Evolutionary conservation across 2,888 invertebrate species (phyloP).

Genomic region (Cryptosula pallasiana): DNA sequence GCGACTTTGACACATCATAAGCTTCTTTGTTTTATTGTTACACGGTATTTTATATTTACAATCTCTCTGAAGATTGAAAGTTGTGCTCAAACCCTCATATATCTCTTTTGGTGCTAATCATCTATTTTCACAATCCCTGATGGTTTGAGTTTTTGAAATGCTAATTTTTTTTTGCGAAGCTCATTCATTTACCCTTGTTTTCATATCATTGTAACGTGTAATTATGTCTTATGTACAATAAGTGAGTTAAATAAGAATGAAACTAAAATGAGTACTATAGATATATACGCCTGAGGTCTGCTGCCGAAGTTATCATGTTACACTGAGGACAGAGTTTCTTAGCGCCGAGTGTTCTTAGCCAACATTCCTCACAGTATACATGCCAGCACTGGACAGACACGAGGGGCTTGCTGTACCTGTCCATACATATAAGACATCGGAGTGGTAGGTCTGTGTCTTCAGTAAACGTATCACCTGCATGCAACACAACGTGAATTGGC

Average conservation of each 20-base stretch:
- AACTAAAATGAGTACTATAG: too few species aligned
- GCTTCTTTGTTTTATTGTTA: too few species aligned
- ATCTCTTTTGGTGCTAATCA: not conserved
- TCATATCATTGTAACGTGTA: too few species aligned
- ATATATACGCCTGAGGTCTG: constrained; percentile 80
- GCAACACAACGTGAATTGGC: too few species aligned
- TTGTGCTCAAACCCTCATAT: not conserved
- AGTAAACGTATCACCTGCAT: not conserved
- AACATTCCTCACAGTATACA: constrained; percentile 84
- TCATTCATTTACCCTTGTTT: too few species aligned
- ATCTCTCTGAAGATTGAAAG: not conserved
- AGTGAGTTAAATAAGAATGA: too few species aligned
- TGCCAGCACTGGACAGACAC: constrained; percentile 95
- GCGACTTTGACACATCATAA: constrained; percentile 16
- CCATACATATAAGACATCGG: constrained; percentile 43
- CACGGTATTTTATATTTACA: not conserved
- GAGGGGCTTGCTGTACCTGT: constrained; percentile 75
- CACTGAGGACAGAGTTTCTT: constrained; percentile 92
- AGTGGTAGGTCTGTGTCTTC: not conserved
- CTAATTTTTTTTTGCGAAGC: too few species aligned
- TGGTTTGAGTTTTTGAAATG: too few species aligned
- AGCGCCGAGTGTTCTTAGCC: constrained; percentile 70
- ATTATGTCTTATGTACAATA: too few species aligned
- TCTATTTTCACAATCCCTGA: not conserved
- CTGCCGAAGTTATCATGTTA: constrained; percentile 83